Conservation (phyloP, 2,797 vertebrate genomes). For the Manis pentadactyla region DNA sequence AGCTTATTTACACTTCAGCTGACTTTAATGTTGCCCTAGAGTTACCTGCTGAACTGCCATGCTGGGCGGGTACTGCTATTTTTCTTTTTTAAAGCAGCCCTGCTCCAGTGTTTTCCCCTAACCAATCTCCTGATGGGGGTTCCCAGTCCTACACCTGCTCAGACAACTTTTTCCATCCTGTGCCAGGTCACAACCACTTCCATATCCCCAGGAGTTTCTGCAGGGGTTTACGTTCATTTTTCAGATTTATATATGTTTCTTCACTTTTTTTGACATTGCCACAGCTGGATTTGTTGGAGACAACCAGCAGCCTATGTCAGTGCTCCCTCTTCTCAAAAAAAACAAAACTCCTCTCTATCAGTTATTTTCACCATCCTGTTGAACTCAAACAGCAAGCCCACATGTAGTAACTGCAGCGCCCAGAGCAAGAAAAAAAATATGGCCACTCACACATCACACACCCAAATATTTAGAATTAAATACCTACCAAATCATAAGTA, state of each 20-base stretch:
- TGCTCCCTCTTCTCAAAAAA: background rate
- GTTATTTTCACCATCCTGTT: background rate
- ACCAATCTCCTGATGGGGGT: background rate
- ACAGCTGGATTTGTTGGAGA: background rate
- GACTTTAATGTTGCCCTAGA: background rate
- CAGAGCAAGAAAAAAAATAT: background rate
- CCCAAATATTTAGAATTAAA: conserved; percentile 33
- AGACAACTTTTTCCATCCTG: background rate
- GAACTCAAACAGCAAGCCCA: background rate
- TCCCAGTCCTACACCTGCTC: background rate
- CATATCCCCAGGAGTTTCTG: background rate
- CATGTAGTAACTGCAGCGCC: background rate
- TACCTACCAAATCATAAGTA: background rate
- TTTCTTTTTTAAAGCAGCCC: background rate
- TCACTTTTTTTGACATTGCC: background rate
- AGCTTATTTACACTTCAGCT: background rate
- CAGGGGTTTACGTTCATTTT: background rate
- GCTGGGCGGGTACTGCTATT: background rate
- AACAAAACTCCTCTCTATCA: background rate
- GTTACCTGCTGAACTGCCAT: background rate
- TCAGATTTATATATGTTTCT: background rate
- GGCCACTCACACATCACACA: background rate
- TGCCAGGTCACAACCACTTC: background rate
- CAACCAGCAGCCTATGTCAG: background rate
- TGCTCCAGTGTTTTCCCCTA: background rate